Percentiles rank a stretch among this genome's conserved stretches.
These are phyloP conservation scores for Mythimna albipuncta DNA, from an alignment of 2,888 invertebrate species.

Conservation along the genomic window DNA sequence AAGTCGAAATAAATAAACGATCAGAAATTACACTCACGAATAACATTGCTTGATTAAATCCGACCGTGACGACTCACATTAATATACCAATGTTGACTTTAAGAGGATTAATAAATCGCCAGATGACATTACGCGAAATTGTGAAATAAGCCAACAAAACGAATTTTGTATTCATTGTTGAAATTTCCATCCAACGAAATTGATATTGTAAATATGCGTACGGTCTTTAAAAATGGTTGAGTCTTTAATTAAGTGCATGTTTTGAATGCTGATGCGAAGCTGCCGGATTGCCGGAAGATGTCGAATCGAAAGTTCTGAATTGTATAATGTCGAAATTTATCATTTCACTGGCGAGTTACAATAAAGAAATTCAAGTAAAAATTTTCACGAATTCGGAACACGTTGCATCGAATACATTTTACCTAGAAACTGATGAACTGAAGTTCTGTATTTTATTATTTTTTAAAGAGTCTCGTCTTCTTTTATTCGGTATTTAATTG, in stretches of 20 bases:
- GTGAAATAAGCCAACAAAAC: slow-evolving; percentile 50
- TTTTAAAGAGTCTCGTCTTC: not conserved
- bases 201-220: slow-evolving; percentile 50
- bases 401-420: not conserved
- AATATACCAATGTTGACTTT: slow-evolving; percentile 38
- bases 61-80: slow-evolving; percentile 23
- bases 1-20: slow-evolving; percentile 12
- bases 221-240: slow-evolving; percentile 42
- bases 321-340: slow-evolving; percentile 21
- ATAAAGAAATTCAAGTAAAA: not conserved
- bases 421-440: too few relatives aligned
- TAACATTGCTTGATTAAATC: slow-evolving; percentile 43
- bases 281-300: slow-evolving; percentile 1
- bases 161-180: slow-evolving; percentile 49
- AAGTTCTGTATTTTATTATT: not conserved
- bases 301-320: slow-evolving; percentile 35
- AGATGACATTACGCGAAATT: slow-evolving; percentile 44
- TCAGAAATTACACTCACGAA: slow-evolving; percentile 30
- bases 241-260: slow-evolving; percentile 59
- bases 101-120: slow-evolving; percentile 54
- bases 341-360: slow-evolving; percentile 6
- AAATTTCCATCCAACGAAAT: slow-evolving; percentile 47
- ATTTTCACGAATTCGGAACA: not conserved
- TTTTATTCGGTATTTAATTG: not conserved
- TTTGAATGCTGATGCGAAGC: slow-evolving; percentile 39